Conservation (phyloP, 2,113 vertebrate species). For the Spea bombifrons region DNA sequence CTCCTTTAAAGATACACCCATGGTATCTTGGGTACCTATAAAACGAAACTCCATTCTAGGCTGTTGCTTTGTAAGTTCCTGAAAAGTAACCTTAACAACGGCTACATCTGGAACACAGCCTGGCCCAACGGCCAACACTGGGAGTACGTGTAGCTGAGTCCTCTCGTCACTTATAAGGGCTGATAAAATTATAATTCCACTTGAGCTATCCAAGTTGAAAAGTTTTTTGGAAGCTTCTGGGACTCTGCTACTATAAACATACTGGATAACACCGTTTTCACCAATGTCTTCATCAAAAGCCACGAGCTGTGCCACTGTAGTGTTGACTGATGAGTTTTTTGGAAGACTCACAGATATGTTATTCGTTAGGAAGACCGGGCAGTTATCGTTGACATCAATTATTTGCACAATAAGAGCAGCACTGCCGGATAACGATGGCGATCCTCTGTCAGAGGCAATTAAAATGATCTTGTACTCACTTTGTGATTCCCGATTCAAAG, state of each 20-base stretch:
- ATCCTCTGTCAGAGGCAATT: conserved; percentile 20
- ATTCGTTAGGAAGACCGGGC: conserved; percentile 7
- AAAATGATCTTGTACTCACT: conserved; percentile 27
- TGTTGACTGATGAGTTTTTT: background rate
- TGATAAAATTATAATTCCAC: conserved; percentile 8
- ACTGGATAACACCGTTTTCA: conserved; percentile 26
- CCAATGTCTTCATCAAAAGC: conserved; percentile 25
- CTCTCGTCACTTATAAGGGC: background rate
- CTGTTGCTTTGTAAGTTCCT: conserved; percentile 4
- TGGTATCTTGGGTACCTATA: conserved; percentile 5
- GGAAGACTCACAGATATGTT: conserved; percentile 11
- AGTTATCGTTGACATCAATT: conserved; percentile 35
- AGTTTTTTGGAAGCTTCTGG: conserved; percentile 4
- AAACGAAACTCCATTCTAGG: conserved; percentile 33
- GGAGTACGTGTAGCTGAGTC: conserved; percentile 1
- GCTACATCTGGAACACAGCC: conserved; percentile 32
- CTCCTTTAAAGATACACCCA: conserved; percentile 16
- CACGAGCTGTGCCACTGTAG: conserved; percentile 14
- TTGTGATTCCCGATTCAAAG: conserved; percentile 30
- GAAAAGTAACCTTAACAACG: conserved; percentile 1
- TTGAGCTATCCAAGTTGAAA: conserved; percentile 10
- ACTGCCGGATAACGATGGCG: conserved; percentile 24
- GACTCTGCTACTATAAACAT: conserved; percentile 30
- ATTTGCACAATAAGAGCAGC: conserved; percentile 9
- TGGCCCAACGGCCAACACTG: conserved; percentile 20